These are phyloP conservation scores for Spatula clypeata DNA, from an alignment of 2,797 vertebrate species.

Conservation along the genomic window DNA sequence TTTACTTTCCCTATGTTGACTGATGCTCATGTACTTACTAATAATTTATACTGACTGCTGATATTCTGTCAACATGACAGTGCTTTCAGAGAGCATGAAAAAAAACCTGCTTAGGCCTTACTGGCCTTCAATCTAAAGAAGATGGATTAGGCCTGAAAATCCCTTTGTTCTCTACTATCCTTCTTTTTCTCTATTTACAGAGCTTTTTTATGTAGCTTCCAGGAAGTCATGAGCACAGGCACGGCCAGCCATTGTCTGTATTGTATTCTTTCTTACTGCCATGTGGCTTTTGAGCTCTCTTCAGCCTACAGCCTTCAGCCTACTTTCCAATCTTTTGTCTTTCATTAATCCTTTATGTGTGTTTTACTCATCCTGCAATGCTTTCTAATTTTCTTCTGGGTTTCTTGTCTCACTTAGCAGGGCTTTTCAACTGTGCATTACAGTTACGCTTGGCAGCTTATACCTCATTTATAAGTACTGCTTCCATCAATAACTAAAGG, in stretches of 20 bases:
- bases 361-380: background rate
- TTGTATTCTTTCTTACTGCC: background rate
- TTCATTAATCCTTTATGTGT: background rate
- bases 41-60: background rate
- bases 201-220: background rate
- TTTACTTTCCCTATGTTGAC: background rate
- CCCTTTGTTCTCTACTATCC: background rate
- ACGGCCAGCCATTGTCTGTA: background rate
- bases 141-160: background rate
- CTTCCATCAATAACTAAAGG: background rate
- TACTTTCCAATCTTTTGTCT: accelerated
- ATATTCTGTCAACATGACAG: background rate
- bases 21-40: background rate
- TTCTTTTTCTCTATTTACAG: background rate
- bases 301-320: background rate
- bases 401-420: background rate
- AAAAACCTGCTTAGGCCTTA: background rate
- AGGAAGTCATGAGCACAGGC: background rate
- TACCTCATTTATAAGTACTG: background rate
- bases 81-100: background rate
- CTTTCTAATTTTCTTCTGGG: background rate
- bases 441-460: background rate
- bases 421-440: background rate
- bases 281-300: background rate
- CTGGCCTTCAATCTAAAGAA: background rate